Percentiles rank a stretch among this genome's conserved stretches.
phyloP scores from a whole-genome alignment of 2,113 vertebrate species.

The Psettodes erumei region DNA sequence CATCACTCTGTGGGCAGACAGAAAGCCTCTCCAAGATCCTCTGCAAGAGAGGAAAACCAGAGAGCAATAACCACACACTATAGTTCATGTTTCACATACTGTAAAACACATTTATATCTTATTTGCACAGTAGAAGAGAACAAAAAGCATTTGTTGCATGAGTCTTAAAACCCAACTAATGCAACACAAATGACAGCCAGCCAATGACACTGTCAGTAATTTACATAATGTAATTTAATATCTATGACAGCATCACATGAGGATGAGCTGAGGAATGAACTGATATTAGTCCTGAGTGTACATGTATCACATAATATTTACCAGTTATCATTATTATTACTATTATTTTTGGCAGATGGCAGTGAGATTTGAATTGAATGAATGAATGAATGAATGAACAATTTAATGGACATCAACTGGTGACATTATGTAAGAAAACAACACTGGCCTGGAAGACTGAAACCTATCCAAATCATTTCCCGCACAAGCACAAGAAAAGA shows the following conservation, averaged over 20 bases:
- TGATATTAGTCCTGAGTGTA: background rate
- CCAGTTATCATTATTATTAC: too few species aligned
- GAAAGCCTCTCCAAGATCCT: slow-evolving; percentile 41
- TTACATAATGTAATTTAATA: too few species aligned
- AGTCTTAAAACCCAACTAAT: too few species aligned
- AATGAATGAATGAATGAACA: too few species aligned
- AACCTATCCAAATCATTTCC: background rate
- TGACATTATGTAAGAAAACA: background rate
- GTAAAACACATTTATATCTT: slow-evolving; percentile 19
- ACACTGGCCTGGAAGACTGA: background rate
- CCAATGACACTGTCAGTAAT: too few species aligned
- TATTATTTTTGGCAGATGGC: background rate
- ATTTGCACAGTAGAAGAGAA: background rate
- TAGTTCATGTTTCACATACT: slow-evolving; percentile 18
- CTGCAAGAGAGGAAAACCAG: slow-evolving; percentile 35
- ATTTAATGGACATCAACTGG: background rate
- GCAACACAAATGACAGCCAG: too few species aligned
- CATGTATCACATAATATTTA: background rate
- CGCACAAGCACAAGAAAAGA: background rate
- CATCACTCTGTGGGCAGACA: slow-evolving; percentile 19
- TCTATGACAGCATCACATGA: too few species aligned
- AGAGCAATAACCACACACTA: slow-evolving; percentile 16
- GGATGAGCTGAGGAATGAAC: background rate
- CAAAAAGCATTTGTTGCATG: background rate
- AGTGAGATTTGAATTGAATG: background rate